Evolutionary conservation across 2,888 invertebrate species (phyloP), one percentile per base, ranked within the genome.

Genomic region (Ctenicera cuprea): DNA sequence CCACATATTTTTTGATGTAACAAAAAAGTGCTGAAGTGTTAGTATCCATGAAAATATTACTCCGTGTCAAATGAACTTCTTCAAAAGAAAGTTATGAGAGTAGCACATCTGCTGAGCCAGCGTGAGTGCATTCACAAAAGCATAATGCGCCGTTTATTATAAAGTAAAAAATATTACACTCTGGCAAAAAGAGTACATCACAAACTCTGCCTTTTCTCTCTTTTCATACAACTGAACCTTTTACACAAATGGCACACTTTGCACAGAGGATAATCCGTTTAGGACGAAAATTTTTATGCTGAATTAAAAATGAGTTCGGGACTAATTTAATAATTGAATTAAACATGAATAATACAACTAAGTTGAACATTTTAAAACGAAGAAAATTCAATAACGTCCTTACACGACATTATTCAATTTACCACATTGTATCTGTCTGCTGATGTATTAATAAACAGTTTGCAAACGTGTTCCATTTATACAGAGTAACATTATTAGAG

Each of bases 31-130:
- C 80, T 82, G 80, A 82, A 79, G 73, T 79, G 80, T 79, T 80
- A 80, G 77, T 80, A 81, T 79, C 76, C 78, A 76, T 74, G 78
- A 78, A 82, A 83, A 83, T 83, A 82, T 83, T 78, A 77, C 78
- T 76, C 69, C 66, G 77, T 80, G 82, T 82, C 82, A 80, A 79
- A 81, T 82, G 81, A 83, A 82, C 81, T 83, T 81, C 83, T 82
- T 81, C 81, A 82, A 82, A 81, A 80, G 83, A 80, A 82, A 83
- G 81, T 83, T 83, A 83, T 82, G 83, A 82, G 81, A 76, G 81
- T 77, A 79, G 77, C 82, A 80, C 82, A 82, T 83, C 82, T 83
- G 83, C 83, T 80, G 82, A 83, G 79, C 80, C 82, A 80, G 83
- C 82, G 79, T 78, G 81, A 82, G 82, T 82, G 82, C 83, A 82